phyloP scores from a whole-genome alignment of 2,113 vertebrate species.

The Ivindomyrus marchei region DNA sequence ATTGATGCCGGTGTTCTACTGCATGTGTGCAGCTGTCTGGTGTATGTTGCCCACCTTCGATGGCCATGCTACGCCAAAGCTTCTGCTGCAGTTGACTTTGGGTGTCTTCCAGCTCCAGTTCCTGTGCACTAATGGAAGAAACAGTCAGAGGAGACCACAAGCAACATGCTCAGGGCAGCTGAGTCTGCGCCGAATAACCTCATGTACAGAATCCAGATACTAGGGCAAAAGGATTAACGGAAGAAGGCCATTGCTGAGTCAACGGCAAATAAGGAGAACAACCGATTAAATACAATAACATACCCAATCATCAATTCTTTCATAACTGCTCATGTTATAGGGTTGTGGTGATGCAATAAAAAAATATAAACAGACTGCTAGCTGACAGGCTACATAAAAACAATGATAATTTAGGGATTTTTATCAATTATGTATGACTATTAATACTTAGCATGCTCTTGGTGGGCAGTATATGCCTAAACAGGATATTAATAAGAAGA shows the following conservation, averaged over 20 bases:
- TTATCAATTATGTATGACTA: background rate
- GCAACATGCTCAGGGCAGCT: background rate
- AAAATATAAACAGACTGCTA: background rate
- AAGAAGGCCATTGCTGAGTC: background rate
- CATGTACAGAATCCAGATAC: background rate
- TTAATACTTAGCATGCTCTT: background rate
- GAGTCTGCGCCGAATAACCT: background rate
- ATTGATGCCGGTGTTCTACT: background rate
- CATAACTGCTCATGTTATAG: background rate
- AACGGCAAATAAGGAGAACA: background rate
- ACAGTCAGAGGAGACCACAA: background rate
- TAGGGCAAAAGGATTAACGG: background rate
- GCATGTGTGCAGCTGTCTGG: no score
- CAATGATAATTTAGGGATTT: background rate
- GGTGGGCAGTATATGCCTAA: background rate
- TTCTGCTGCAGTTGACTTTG: conserved; percentile 79
- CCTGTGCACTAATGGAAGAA: conserved; percentile 67
- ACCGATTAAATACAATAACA: background rate
- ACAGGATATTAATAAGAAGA: background rate
- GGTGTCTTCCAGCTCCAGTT: conserved; percentile 82
- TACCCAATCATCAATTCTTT: background rate
- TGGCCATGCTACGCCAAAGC: conserved; percentile 67
- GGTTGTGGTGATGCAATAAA: background rate
- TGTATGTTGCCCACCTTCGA: conserved; percentile 60
- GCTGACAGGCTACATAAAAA: background rate